A percentile compares a stretch with the other conserved stretches of the same genome.
Evolutionary conservation across 2,113 vertebrate genomes (phyloP).

Genomic region (Cinclus mexicanus): DNA sequence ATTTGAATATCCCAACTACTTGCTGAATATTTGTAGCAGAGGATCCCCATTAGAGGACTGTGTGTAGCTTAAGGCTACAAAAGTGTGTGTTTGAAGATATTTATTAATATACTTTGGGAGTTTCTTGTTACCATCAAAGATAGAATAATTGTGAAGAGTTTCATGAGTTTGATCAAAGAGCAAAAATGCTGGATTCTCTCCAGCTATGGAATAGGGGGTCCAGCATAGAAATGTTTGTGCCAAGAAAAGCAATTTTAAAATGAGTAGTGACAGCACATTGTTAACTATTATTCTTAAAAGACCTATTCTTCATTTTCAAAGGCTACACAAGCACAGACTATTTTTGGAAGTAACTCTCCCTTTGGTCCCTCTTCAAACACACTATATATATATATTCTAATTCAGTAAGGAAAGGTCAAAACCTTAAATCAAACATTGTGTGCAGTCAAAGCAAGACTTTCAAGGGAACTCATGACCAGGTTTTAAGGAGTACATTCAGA

Average conservation of each 20-base stretch:
- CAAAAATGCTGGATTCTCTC: slow-evolving; percentile 24
- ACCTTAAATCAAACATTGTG: slow-evolving; percentile 2
- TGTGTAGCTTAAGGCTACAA: background rate
- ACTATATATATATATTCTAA: background rate
- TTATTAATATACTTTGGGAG: background rate
- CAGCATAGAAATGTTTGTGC: background rate
- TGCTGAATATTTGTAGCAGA: background rate
- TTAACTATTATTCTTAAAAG: slow-evolving; percentile 39
- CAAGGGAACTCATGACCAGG: background rate
- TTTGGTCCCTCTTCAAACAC: background rate
- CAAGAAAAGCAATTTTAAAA: slow-evolving; percentile 59
- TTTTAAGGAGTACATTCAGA: background rate
- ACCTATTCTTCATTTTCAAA: slow-evolving; percentile 53
- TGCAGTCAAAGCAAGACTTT: background rate
- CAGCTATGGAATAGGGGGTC: background rate
- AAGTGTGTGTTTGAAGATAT: background rate
- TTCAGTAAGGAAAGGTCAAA: slow-evolving; percentile 15
- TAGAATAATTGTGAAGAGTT: background rate
- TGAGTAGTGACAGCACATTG: slow-evolving; percentile 29
- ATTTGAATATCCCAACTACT: background rate
- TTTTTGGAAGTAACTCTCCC: slow-evolving; percentile 26
- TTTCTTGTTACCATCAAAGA: background rate
- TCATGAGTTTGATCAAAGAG: background rate
- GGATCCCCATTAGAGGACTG: background rate
- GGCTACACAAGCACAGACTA: background rate